Conservation (phyloP, 2,113 vertebrate genomes). For the Sinocyclocheilus anophthalmus region DNA sequence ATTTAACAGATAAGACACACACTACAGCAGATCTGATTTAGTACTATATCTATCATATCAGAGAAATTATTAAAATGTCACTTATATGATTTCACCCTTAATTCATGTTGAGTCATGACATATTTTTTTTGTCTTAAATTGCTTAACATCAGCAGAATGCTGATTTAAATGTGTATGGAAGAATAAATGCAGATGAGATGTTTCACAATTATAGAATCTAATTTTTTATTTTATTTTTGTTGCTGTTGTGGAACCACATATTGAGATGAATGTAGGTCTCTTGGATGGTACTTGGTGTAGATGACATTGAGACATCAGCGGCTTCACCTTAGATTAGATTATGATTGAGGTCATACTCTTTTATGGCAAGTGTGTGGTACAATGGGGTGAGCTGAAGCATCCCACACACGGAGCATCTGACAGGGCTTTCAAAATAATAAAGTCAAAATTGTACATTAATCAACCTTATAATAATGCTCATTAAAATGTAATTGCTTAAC, state of each 20-base stretch:
- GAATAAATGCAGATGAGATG: background rate
- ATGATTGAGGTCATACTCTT: background rate
- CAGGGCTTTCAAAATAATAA: background rate
- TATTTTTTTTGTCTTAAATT: background rate
- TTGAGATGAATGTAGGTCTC: background rate
- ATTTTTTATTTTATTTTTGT: too few relatives aligned
- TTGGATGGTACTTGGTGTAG: background rate
- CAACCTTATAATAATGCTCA: background rate
- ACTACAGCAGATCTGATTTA: conserved; percentile 5
- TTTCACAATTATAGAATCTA: background rate
- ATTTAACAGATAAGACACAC: conserved; percentile 36
- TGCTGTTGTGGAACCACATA: background rate
- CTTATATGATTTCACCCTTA: background rate
- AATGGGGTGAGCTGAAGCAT: too few relatives aligned
- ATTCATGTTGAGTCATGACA: background rate
- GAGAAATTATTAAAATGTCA: background rate
- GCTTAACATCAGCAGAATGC: background rate
- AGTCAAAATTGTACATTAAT: background rate
- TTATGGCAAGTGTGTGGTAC: background rate
- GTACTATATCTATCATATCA: background rate
- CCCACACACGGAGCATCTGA: background rate
- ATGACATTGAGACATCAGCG: background rate
- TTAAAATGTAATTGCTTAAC: background rate
- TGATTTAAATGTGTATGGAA: background rate
- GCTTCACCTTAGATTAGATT: background rate